A percentile compares a stretch with the other conserved stretches of the same genome.
phyloP scores from a whole-genome alignment of 2,113 vertebrate genomes.

The Microtus richardsoni region DNA sequence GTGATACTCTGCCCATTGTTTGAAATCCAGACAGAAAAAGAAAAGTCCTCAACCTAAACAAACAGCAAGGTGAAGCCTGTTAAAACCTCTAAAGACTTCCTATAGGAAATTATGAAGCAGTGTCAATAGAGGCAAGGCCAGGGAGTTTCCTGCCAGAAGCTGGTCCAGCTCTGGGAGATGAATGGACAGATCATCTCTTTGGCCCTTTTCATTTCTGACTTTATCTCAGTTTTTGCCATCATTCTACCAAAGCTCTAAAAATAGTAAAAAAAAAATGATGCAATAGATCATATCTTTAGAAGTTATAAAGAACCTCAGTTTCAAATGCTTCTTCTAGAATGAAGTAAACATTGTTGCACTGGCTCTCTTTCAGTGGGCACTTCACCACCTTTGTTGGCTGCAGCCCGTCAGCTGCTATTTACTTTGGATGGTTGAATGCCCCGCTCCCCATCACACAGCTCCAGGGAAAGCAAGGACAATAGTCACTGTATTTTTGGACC shows the following conservation, averaged over 20 bases:
- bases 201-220: not conserved
- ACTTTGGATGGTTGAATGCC: not conserved
- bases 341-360: not conserved
- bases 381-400: too few species aligned
- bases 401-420: not conserved
- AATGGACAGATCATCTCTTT: not conserved
- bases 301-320: not conserved
- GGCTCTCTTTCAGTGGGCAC: not conserved
- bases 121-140: not conserved
- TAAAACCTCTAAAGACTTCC: not conserved
- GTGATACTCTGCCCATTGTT: not conserved
- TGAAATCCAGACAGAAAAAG: constrained; percentile 22
- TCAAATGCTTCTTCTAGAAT: not conserved
- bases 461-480: not conserved
- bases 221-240: constrained; percentile 12
- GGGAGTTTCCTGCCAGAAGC: not conserved
- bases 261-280: not conserved
- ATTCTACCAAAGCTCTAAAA: constrained; percentile 25
- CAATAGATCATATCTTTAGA: not conserved
- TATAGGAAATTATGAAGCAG: not conserved
- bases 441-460: not conserved
- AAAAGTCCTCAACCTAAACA: not conserved
- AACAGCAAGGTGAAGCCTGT: not conserved
- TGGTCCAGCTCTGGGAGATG: not conserved
- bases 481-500: not conserved